Percentiles rank a stretch among this genome's conserved stretches.
Conservation (phyloP, 2,888 invertebrate genomes). For the Drosophila mulleri region DNA sequence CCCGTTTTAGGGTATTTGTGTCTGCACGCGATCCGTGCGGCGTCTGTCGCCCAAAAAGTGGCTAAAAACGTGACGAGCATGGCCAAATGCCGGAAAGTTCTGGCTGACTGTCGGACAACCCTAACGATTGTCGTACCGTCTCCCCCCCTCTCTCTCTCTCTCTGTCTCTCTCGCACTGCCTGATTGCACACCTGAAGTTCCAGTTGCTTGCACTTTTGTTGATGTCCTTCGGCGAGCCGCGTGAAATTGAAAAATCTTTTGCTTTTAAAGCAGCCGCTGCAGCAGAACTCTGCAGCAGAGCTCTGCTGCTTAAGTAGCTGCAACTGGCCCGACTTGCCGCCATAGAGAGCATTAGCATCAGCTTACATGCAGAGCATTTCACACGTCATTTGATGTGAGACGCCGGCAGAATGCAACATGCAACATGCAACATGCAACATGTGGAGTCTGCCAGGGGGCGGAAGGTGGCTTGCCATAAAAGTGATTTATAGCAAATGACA, state of each 20-base stretch:
- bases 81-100: slow-evolving; percentile 28
- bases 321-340: slow-evolving; percentile 27
- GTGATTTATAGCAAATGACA: slow-evolving; percentile 20
- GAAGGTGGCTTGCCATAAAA: background rate
- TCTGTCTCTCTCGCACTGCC: background rate
- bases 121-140: slow-evolving; percentile 28
- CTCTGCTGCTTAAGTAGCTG: slow-evolving; percentile 54
- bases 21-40: slow-evolving; percentile 55
- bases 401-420: background rate
- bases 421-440: background rate
- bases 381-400: slow-evolving; percentile 63
- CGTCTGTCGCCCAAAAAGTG: slow-evolving; percentile 63
- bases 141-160: background rate
- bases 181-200: slow-evolving; percentile 45
- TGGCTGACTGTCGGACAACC: background rate
- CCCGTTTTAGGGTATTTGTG: slow-evolving; percentile 51
- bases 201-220: slow-evolving; percentile 72
- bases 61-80: slow-evolving; percentile 71
- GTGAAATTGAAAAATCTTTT: slow-evolving; percentile 66
- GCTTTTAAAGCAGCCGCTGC: background rate
- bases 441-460: slow-evolving; percentile 12
- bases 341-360: slow-evolving; percentile 55
- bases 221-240: slow-evolving; percentile 57
- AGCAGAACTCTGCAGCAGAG: background rate
- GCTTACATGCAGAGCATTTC: slow-evolving; percentile 52